Evolutionary conservation across 2,888 invertebrate genomes (phyloP).

Genomic region (Petrolisthes manimaculis): DNA sequence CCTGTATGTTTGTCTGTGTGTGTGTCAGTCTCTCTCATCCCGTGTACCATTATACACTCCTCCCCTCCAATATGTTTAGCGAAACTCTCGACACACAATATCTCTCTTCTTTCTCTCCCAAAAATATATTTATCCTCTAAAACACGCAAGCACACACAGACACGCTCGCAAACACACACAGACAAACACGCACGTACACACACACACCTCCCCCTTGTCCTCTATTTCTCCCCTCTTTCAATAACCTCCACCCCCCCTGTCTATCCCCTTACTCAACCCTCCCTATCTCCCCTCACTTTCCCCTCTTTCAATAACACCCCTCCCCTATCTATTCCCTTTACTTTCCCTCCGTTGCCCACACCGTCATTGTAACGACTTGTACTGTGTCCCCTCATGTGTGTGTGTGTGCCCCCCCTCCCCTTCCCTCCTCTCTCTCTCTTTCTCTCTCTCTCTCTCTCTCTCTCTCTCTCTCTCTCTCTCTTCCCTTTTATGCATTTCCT

Average conservation of each 20-base stretch:
- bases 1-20: too few species aligned
- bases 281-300: not conserved
- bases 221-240: too few species aligned
- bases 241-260: too few species aligned
- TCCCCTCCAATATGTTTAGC: too few species aligned
- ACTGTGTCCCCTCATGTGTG: not conserved
- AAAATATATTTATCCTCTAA: not conserved
- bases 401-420: not conserved
- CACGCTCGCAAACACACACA: conserved; percentile 1
- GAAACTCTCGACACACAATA: too few species aligned
- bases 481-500: not conserved
- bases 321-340: too few species aligned
- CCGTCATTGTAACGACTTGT: too few species aligned
- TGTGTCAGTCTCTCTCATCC: too few species aligned
- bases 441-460: not conserved
- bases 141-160: conserved; percentile 21
- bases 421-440: not conserved
- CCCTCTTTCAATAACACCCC: not conserved
- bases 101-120: not conserved
- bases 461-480: not conserved
- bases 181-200: not conserved
- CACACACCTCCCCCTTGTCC: not conserved
- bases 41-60: too few species aligned
- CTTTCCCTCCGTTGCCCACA: too few species aligned
- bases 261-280: too few species aligned